Conservation (phyloP, 2,888 invertebrate genomes). For the Argynnis bischoffii region DNA sequence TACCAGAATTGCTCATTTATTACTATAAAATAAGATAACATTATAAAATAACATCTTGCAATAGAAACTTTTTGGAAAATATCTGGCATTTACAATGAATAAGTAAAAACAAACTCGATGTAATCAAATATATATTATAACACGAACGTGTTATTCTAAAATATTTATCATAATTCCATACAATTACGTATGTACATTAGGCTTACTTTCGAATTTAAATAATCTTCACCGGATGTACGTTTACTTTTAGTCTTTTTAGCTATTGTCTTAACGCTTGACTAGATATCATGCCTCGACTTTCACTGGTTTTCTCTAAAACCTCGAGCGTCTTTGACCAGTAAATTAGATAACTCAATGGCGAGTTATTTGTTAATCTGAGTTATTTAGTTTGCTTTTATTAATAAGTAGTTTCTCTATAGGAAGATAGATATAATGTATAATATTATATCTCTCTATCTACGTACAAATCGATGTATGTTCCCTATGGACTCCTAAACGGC, state of each 20-base stretch:
- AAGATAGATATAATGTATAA: neutral
- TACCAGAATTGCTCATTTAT: no score
- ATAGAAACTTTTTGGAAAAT: no score
- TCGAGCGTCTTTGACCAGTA: conserved; percentile 31
- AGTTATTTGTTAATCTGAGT: conserved; percentile 8
- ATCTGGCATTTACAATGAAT: no score
- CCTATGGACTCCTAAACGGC: no score
- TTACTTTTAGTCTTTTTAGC: conserved; percentile 33
- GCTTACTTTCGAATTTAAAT: conserved; percentile 32
- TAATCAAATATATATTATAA: no score
- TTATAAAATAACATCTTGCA: no score
- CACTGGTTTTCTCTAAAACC: conserved; percentile 53
- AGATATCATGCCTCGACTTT: conserved; percentile 49
- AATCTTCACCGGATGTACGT: conserved; percentile 30
- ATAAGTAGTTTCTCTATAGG: neutral
- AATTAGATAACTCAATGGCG: conserved; percentile 27
- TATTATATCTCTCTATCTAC: no score
- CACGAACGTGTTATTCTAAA: neutral
- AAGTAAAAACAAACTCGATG: no score
- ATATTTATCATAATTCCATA: conserved; percentile 12
- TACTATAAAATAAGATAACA: no score
- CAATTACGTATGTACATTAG: conserved; percentile 24
- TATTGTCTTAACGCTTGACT: conserved; percentile 55
- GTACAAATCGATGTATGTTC: no score
- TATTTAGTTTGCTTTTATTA: conserved; percentile 9